Evolutionary conservation across 2,888 invertebrate genomes (phyloP).

Genomic region (Ectropis crepuscularia): DNA sequence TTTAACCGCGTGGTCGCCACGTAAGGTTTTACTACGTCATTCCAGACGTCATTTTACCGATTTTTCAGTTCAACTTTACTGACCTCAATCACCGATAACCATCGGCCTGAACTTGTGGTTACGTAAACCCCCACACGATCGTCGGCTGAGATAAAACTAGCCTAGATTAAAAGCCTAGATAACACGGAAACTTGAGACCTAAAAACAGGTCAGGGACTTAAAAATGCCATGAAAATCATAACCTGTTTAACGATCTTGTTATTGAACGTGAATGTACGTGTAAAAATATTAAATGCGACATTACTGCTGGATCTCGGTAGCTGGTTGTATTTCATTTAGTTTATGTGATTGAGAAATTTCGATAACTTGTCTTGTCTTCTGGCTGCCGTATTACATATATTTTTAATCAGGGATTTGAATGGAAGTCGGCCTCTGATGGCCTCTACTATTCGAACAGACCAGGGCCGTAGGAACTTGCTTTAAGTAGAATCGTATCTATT

Average conservation of each 20-base stretch:
- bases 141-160: conserved; percentile 63
- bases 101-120: conserved; percentile 65
- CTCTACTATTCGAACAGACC: background rate
- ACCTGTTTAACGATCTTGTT: conserved; percentile 33
- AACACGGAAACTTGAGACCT: conserved; percentile 64
- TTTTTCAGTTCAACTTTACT: conserved; percentile 29
- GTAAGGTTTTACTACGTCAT: no score
- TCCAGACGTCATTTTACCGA: conserved; percentile 32
- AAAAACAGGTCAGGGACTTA: conserved; percentile 67
- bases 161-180: conserved; percentile 70
- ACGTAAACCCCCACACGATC: conserved; percentile 60
- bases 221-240: conserved; percentile 50
- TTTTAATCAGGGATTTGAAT: background rate
- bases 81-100: conserved; percentile 51
- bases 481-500: no score
- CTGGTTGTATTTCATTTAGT: conserved; percentile 8
- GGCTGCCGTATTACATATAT: background rate
- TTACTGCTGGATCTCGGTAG: conserved; percentile 9
- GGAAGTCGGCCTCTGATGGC: background rate
- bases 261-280: conserved; percentile 17
- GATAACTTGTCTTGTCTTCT: background rate
- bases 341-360: conserved; percentile 1
- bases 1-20: no score
- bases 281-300: conserved; percentile 31
- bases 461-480: no score